Conservation (phyloP, 1,140 invertebrate genomes). For the Diachasma alloeum region DNA sequence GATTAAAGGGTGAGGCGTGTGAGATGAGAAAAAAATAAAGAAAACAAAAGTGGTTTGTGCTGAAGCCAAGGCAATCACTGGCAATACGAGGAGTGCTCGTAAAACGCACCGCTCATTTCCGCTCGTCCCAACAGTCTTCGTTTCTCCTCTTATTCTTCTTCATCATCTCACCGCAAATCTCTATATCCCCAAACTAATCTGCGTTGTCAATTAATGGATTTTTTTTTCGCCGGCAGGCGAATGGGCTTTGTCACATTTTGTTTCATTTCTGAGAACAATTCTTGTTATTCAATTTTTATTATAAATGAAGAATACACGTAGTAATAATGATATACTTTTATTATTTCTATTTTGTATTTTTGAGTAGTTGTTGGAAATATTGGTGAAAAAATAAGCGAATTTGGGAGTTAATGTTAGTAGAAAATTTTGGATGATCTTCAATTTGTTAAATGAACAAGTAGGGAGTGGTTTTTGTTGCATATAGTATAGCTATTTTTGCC, state of each 20-base stretch:
- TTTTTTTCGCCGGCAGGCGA: neutral
- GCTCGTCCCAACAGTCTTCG: slow-evolving; percentile 19
- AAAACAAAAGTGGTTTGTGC: slow-evolving; percentile 17
- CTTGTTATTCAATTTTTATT: neutral
- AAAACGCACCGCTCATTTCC: slow-evolving; percentile 54
- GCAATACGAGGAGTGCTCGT: slow-evolving; percentile 41
- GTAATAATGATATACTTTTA: too few species aligned
- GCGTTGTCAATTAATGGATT: neutral
- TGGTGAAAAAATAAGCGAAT: too few species aligned
- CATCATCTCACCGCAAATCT: slow-evolving; percentile 3
- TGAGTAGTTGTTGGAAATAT: too few species aligned
- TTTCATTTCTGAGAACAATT: too few species aligned
- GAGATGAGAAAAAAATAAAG: slow-evolving; percentile 16
- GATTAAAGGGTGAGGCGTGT: neutral
- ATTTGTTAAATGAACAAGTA: too few species aligned
- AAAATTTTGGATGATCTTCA: too few species aligned
- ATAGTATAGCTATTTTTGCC: too few species aligned
- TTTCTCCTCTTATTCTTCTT: slow-evolving; percentile 1
- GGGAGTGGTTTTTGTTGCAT: too few species aligned
- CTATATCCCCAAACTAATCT: neutral
- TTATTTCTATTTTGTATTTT: too few species aligned
- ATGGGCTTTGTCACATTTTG: too few species aligned
- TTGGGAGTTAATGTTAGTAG: too few species aligned
- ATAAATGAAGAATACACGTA: too few species aligned
- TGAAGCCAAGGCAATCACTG: slow-evolving; percentile 22